A percentile compares a stretch with the other conserved stretches of the same genome.
Evolutionary conservation across 2,888 invertebrate genomes (phyloP).

Genomic region (Smittia sp.): DNA sequence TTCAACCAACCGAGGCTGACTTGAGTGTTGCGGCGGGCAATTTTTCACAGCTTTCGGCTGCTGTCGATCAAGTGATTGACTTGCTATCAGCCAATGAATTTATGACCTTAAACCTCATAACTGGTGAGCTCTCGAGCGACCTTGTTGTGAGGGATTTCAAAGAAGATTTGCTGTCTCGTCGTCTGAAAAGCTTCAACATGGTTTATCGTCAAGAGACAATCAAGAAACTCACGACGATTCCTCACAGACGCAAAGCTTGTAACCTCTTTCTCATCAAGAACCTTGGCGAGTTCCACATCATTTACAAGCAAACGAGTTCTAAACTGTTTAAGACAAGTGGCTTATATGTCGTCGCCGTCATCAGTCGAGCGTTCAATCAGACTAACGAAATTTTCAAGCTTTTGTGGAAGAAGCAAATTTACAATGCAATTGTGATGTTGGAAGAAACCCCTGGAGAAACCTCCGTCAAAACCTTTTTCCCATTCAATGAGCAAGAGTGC

Average conservation of each 20-base stretch:
- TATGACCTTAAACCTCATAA: too few species aligned
- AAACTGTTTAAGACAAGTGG: background rate
- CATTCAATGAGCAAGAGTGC: background rate
- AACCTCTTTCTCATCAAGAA: background rate
- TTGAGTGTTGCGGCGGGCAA: too few species aligned
- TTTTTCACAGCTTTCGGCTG: too few species aligned
- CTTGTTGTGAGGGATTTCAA: too few species aligned
- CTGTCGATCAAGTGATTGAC: too few species aligned
- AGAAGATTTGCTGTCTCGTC: too few species aligned
- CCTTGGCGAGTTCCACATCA: background rate
- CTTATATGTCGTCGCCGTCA: too few species aligned
- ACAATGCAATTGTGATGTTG: background rate
- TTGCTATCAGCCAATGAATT: too few species aligned
- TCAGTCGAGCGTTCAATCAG: background rate
- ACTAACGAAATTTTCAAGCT: background rate
- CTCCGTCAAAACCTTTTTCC: background rate
- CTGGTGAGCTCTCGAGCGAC: too few species aligned
- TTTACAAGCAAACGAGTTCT: too few species aligned
- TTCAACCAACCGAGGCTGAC: too few species aligned
- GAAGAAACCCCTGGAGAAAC: background rate
- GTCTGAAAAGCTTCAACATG: background rate
- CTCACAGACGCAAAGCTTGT: background rate
- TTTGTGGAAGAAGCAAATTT: constrained; percentile 15
- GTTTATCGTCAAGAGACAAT: background rate
- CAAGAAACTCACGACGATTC: background rate